phyloP scores from a whole-genome alignment of 2,797 vertebrate species.

The Podarcis lilfordi region DNA sequence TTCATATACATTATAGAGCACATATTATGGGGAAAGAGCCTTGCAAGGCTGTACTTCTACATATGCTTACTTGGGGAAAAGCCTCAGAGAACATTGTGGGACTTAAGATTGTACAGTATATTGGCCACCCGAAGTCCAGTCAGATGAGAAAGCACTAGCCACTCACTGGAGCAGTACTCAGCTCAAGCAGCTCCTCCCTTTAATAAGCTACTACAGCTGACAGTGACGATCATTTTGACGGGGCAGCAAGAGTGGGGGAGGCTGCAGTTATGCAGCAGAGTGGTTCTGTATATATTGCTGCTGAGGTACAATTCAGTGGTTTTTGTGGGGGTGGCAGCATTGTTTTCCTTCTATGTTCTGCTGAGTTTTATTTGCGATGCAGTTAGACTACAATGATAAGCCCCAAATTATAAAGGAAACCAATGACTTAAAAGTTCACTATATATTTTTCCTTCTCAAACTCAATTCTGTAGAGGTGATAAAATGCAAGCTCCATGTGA shows the following conservation, averaged over 20 bases:
- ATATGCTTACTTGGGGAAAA: no score
- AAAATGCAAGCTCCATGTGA: neutral
- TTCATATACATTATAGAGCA: neutral
- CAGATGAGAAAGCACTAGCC: neutral
- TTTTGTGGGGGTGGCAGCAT: neutral
- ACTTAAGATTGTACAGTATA: neutral
- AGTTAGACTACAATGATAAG: neutral
- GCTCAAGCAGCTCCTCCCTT: no score
- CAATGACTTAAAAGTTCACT: neutral
- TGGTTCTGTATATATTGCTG: neutral
- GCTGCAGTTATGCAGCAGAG: no score
- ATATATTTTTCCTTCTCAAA: constrained; percentile 36
- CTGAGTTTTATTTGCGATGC: no score
- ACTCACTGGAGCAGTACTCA: neutral
- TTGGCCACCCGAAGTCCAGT: neutral
- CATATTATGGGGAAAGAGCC: no score
- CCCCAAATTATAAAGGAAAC: neutral
- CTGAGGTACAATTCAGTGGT: neutral
- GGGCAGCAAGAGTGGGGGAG: no score
- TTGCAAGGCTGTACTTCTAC: neutral
- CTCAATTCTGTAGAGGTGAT: constrained; percentile 19
- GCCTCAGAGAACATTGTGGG: neutral
- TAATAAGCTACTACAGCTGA: no score
- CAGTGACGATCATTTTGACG: no score
- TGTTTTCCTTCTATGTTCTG: neutral